These are phyloP conservation scores for Antheraea pernyi DNA, from an alignment of 1,140 invertebrate species.

Conservation along the genomic window DNA sequence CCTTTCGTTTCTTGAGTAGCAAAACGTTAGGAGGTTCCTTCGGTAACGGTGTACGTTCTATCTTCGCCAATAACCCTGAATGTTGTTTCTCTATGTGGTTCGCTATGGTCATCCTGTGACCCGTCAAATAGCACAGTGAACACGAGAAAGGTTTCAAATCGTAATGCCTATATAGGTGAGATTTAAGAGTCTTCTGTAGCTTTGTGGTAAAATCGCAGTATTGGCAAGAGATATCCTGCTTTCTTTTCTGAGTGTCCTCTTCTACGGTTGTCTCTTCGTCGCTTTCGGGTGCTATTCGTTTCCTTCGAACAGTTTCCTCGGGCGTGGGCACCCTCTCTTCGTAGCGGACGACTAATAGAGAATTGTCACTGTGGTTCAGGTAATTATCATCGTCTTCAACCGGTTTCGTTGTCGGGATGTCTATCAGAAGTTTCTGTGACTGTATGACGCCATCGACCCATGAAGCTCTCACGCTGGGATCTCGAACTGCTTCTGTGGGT, in stretches of 20 bases:
- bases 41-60: constrained; percentile 27
- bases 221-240: constrained; percentile 22
- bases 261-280: constrained; percentile 50
- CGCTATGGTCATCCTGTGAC: constrained; percentile 20
- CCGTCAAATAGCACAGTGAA: constrained; percentile 36
- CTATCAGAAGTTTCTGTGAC: constrained; percentile 41
- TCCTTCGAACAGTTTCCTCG: constrained; percentile 22
- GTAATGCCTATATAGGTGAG: constrained; percentile 49
- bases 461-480: constrained; percentile 34
- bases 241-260: constrained; percentile 32
- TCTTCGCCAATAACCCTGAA: not conserved
- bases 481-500: constrained; percentile 46
- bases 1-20: constrained; percentile 12
- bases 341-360: constrained; percentile 57
- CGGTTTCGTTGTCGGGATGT: constrained; percentile 12
- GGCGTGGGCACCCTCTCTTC: constrained; percentile 48
- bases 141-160: constrained; percentile 46
- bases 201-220: constrained; percentile 34
- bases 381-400: not conserved
- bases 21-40: constrained; percentile 15
- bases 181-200: constrained; percentile 14
- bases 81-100: constrained; percentile 34
- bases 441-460: constrained; percentile 50
- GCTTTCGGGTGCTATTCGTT: constrained; percentile 28
- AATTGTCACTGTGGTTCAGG: constrained; percentile 36